These are phyloP conservation scores for Tetrao urogallus DNA, from an alignment of 2,113 vertebrate species.

Conservation along the genomic window DNA sequence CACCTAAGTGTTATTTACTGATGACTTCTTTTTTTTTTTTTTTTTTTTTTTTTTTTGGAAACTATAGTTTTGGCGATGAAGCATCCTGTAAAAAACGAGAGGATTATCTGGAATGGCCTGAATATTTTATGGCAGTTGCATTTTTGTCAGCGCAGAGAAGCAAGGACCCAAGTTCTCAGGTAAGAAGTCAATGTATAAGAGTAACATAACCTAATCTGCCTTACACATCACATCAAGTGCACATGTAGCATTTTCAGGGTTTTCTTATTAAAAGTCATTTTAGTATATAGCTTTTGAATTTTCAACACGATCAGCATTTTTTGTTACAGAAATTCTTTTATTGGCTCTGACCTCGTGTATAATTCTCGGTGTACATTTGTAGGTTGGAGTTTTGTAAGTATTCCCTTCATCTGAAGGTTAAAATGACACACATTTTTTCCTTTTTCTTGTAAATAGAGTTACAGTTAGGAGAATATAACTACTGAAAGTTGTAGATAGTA, in stretches of 20 bases:
- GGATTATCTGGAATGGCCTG: slow-evolving; percentile 96
- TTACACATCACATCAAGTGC: not conserved
- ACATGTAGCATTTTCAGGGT: not conserved
- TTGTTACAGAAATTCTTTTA: slow-evolving; percentile 25
- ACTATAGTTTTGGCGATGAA: slow-evolving; percentile 62
- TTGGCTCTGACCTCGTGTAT: not conserved
- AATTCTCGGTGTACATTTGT: not conserved
- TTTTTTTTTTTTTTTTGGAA: not conserved
- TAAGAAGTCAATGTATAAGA: slow-evolving; percentile 44
- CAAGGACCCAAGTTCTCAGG: slow-evolving; percentile 97
- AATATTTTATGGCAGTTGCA: slow-evolving; percentile 98
- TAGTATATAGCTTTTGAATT: not conserved
- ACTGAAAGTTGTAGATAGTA: not conserved
- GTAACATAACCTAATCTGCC: slow-evolving; percentile 3
- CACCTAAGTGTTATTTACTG: not conserved
- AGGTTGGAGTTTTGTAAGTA: not conserved
- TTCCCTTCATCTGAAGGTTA: not conserved
- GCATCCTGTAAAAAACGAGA: slow-evolving; percentile 84
- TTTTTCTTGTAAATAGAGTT: not conserved
- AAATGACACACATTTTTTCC: not conserved
- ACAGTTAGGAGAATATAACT: not conserved
- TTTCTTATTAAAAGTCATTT: slow-evolving; percentile 42
- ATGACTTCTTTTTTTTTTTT: not conserved
- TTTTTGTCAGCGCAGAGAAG: slow-evolving; percentile 97
- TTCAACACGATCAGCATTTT: slow-evolving; percentile 24